Conservation (phyloP, 92 coral and sea anemone genomes). For the Plumapathes pennacea region DNA sequence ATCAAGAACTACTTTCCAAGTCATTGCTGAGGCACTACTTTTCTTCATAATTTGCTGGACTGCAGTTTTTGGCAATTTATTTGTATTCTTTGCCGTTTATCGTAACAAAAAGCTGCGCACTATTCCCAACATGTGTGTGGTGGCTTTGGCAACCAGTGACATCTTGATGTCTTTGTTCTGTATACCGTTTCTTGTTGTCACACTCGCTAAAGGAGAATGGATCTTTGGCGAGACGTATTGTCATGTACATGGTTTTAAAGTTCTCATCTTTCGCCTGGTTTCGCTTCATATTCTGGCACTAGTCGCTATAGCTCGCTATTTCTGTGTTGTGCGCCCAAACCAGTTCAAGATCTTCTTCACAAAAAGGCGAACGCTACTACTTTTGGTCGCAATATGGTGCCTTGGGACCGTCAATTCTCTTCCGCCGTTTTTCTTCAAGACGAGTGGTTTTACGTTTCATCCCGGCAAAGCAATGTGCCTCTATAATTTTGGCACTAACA, state of each 20-base stretch:
- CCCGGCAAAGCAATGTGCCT: slow-evolving; percentile 73
- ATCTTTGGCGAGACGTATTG: slow-evolving; percentile 18
- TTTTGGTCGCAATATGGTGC: slow-evolving; percentile 31
- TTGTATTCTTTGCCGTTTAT: slow-evolving; percentile 42
- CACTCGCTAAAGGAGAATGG: slow-evolving; percentile 45
- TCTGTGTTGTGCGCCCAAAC: slow-evolving; percentile 35
- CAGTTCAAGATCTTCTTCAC: slow-evolving; percentile 26
- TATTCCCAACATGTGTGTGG: slow-evolving; percentile 46
- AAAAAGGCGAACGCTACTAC: slow-evolving; percentile 9
- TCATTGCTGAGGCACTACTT: slow-evolving; percentile 3
- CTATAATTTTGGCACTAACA: slow-evolving; percentile 42
- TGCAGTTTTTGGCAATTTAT: slow-evolving; percentile 31
- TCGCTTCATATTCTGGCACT: slow-evolving; percentile 56
- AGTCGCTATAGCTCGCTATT: slow-evolving; percentile 50
- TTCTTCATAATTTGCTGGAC: neutral
- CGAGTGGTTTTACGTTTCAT: slow-evolving; percentile 45
- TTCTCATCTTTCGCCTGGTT: slow-evolving; percentile 41
- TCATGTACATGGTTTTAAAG: slow-evolving; percentile 50
- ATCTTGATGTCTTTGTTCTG: slow-evolving; percentile 45
- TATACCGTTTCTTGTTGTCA: slow-evolving; percentile 54
- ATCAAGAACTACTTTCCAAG: neutral
- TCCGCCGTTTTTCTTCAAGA: slow-evolving; percentile 46
- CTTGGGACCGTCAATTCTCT: slow-evolving; percentile 29
- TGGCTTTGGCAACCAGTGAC: slow-evolving; percentile 59
- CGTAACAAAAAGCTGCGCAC: slow-evolving; percentile 54